Evolutionary conservation across 2,888 invertebrate species (phyloP), one percentile per base, ranked within the genome.

Genomic region (Lysandra coridon): DNA sequence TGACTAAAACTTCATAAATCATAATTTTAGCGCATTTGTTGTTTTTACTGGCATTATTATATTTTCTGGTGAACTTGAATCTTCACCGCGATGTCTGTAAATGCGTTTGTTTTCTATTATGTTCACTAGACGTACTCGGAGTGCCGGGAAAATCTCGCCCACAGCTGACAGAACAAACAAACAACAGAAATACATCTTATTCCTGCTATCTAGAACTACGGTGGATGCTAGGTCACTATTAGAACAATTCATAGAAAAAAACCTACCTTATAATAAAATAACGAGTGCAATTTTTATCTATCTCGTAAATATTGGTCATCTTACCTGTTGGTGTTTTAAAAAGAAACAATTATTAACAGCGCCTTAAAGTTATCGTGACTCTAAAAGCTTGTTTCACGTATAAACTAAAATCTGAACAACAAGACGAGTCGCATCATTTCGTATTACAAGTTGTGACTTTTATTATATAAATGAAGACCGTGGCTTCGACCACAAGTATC

Each of bases 141-240:
- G 73, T 44, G 62, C 33, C 73, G n/a, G 53, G 78, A 30, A 62
- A 78, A 80, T 74, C 62, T 80, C 53, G 53, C 53, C 75, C 75
- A 75, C 44, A 30, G 69, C 37, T 40, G 78, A 53, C 53, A 44
- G 44, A 76, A 75, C 64, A 78, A 80, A 69, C 74, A 80, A 78
- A 75, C 78, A 75, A 57, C 53, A 53, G 49, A 57, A 64, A 80
- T 76, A 78, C 76, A 76, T 76, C 76, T 76, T 76, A 76, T 53
- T 76, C 76, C n/a, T 33, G 33, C 14, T 57, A 30, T 10, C 53
- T 17, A 12, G 57, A 76, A 53, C 57, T 33, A 17, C 17, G 30
- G 49, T 30, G 57, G 76, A 76, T 33, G 53, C 14, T 53, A 57
- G 57, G 57, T 57, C 49, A 75, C 30, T 69, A 33, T 69, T 37